These are phyloP conservation scores for Actenoides lindsayi DNA, from an alignment of 2,113 vertebrate genomes.

Conservation along the genomic window DNA sequence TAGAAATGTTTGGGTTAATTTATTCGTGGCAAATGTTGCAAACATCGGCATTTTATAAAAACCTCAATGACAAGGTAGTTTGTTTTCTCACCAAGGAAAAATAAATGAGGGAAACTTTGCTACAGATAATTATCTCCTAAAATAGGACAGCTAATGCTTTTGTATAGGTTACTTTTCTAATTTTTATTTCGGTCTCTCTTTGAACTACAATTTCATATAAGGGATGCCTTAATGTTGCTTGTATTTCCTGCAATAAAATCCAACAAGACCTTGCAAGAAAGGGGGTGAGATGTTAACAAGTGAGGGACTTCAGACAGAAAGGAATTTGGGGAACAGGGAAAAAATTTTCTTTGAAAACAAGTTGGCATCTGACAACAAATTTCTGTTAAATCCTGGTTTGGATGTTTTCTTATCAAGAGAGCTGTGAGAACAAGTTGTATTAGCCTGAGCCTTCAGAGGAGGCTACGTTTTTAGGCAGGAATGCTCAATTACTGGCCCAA, in stretches of 20 bases:
- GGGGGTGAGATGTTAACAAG: neutral
- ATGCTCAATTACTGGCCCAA: neutral
- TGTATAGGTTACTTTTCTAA: neutral
- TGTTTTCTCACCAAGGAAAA: constrained; percentile 2
- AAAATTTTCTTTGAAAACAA: neutral
- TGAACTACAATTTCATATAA: neutral
- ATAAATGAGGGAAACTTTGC: neutral
- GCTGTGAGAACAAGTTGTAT: neutral
- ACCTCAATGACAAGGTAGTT: constrained; percentile 17
- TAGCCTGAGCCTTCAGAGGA: neutral
- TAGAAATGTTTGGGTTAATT: constrained; percentile 13
- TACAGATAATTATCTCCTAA: constrained; percentile 30
- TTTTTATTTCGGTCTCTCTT: neutral
- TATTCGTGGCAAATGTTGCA: neutral
- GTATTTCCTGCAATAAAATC: neutral
- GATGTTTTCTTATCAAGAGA: neutral
- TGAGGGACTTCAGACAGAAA: neutral
- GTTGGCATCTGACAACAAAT: neutral
- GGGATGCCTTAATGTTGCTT: neutral
- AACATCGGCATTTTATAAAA: constrained; percentile 37
- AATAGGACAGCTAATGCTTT: constrained; percentile 27
- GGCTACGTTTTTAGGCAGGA: neutral
- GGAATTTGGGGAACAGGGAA: neutral
- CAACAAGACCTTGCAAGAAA: neutral
- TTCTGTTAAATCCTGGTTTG: neutral